Conservation (phyloP, 2,888 invertebrate species). For the Ceramica pisi region DNA sequence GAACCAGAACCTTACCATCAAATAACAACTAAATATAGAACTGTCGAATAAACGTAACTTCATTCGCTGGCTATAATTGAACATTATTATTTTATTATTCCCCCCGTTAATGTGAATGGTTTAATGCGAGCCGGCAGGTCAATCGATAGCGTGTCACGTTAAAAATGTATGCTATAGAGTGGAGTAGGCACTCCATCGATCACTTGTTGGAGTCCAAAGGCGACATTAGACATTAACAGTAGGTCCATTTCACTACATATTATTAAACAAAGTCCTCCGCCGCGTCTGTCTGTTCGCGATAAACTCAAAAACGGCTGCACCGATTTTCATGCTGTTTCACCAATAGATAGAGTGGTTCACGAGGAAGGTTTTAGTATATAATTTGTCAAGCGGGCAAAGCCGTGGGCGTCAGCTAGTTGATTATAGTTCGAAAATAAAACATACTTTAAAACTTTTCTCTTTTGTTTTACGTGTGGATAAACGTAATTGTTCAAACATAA, state of each 20-base stretch:
- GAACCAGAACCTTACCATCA: background rate
- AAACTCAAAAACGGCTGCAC: too few species aligned
- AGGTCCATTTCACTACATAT: too few species aligned
- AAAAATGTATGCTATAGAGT: conserved; percentile 75
- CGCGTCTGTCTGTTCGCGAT: too few species aligned
- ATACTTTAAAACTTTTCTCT: background rate
- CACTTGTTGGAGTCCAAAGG: conserved; percentile 21
- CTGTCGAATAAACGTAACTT: conserved; percentile 4
- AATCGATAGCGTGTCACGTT: conserved; percentile 79
- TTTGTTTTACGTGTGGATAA: background rate
- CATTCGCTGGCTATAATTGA: background rate
- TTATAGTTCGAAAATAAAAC: too few species aligned
- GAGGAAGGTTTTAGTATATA: too few species aligned
- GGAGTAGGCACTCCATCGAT: conserved; percentile 56
- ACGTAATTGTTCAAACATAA: background rate
- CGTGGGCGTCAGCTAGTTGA: too few species aligned
- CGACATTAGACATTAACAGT: background rate
- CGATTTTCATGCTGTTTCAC: too few species aligned
- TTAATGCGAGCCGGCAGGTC: conserved; percentile 65
- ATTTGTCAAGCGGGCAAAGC: too few species aligned
- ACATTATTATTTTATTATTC: conserved; percentile 19
- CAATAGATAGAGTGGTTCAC: too few species aligned
- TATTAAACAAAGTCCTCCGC: too few species aligned
- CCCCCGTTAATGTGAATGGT: conserved; percentile 29
- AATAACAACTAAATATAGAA: background rate